Percentiles rank a stretch among this genome's conserved stretches.
Evolutionary conservation across 2,113 vertebrate genomes (phyloP).

Genomic region (Xiphophorus couchianus): DNA sequence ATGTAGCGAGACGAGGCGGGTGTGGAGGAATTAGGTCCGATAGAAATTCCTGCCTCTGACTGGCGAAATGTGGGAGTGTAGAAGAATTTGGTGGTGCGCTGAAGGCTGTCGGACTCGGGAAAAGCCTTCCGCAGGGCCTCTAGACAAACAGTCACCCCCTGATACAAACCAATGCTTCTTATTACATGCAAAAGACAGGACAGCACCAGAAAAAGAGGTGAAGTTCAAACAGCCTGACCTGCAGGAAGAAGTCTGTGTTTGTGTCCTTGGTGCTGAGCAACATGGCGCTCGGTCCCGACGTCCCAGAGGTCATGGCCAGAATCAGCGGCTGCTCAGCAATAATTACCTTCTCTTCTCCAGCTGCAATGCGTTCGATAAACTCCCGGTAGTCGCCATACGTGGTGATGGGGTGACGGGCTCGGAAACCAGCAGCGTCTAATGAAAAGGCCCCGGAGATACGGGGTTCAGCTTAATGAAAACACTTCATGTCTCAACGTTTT

Average conservation of each 20-base stretch:
- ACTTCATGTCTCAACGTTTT: not conserved
- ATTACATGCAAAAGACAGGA: not conserved
- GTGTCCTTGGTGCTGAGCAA: slow-evolving; percentile 77
- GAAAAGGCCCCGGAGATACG: too few species aligned
- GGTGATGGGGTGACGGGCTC: slow-evolving; percentile 75
- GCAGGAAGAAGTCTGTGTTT: slow-evolving; percentile 78
- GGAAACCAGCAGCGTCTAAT: slow-evolving; percentile 76
- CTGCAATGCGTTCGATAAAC: slow-evolving; percentile 64
- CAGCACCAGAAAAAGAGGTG: not conserved
- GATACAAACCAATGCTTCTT: slow-evolving; percentile 6
- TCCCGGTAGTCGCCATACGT: slow-evolving; percentile 73
- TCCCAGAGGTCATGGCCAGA: slow-evolving; percentile 79
- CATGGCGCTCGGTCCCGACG: slow-evolving; percentile 76
- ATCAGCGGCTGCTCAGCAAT: slow-evolving; percentile 70
- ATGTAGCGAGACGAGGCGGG: slow-evolving; percentile 75
- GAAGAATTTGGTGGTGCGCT: slow-evolving; percentile 79
- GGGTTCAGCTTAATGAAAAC: not conserved
- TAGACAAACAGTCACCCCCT: slow-evolving; percentile 87
- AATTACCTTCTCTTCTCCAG: slow-evolving; percentile 76
- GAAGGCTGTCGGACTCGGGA: slow-evolving; percentile 72
- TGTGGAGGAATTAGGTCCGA: slow-evolving; percentile 72
- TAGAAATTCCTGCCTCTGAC: slow-evolving; percentile 78
- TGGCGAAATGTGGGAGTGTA: slow-evolving; percentile 61
- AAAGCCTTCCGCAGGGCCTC: slow-evolving; percentile 75
- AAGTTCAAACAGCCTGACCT: slow-evolving; percentile 72